Evolutionary conservation across 2,888 invertebrate species (phyloP), one percentile per base, ranked within the genome.

Genomic region (Ectemnius lituratus): DNA sequence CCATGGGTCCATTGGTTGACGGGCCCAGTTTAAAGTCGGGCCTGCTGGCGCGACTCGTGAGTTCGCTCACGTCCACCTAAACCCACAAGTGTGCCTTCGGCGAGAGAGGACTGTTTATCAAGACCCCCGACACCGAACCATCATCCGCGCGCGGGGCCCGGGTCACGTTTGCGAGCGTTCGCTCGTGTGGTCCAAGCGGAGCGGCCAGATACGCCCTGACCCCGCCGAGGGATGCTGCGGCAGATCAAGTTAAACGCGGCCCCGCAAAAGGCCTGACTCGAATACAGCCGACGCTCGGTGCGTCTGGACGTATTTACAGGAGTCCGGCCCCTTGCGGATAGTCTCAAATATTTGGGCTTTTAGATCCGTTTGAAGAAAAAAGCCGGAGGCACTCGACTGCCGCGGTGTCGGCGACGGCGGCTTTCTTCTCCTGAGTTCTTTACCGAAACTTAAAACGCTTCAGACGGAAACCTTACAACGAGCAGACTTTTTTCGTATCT

Each of bases 341-440:
- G 76, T 77, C 81, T 88, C 87, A 89, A 90, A 90, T 90, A 90
- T 90, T 90, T 90, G 87, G 85, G 79, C 89, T 90, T 90, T 89
- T 88, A 89, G 86, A 79, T 73, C 75, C 85, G 82, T 87, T 86
- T 88, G 86, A 65, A 79, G 74, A 82, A 80, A 77, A 70, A 76
- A 73, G 81, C 81, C 82, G 76, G 81, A 79, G 84, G 74, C 81
- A 37, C 8, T 11, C 81, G 79, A 69, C 75, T 76, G 81, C 75
- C 70, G 78, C 80, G 73, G 67, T 70, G 52, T 13, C 16, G 4
- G 8, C 62, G 69, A 23, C 74, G 70, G 59, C 49, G 65, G 59
- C 46, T 68, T 47, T 62, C 52, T 70, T 69, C 58, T 73, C 37
- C 66, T 72, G 62, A 73, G 37, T 37, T 37, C 37, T 37, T 37